phyloP scores from a whole-genome alignment of 2,797 vertebrate species.

The Danio albolineatus region DNA sequence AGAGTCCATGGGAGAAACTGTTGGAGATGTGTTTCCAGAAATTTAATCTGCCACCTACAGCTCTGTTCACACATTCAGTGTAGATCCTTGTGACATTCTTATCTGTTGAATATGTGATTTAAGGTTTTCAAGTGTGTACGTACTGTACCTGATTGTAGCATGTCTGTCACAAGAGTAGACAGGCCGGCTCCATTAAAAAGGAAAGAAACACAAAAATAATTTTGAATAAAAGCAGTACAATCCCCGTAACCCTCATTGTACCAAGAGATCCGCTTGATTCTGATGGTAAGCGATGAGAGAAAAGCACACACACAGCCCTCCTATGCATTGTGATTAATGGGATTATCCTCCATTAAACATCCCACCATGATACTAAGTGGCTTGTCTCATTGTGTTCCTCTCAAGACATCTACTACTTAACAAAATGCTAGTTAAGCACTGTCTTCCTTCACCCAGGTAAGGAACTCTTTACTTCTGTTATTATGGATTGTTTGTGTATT shows the following conservation, averaged over 20 bases:
- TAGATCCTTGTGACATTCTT: not conserved
- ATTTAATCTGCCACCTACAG: not conserved
- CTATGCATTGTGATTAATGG: conserved; percentile 45
- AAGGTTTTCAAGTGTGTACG: not conserved
- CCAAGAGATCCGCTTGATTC: conserved; percentile 18
- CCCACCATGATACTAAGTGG: conserved; percentile 37
- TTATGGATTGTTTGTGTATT: too few species aligned
- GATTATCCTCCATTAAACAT: conserved; percentile 55
- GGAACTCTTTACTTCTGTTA: not conserved
- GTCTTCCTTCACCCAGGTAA: conserved; percentile 14
- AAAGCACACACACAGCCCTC: conserved; percentile 5
- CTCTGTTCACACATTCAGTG: conserved; percentile 1
- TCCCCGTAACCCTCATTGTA: not conserved
- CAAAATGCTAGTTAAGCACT: conserved; percentile 12
- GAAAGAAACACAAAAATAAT: conserved; percentile 1
- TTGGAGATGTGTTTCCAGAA: not conserved
- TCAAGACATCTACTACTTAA: conserved; percentile 29
- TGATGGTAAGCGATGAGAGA: conserved; percentile 23
- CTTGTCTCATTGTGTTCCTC: conserved; percentile 33
- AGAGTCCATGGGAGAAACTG: not conserved
- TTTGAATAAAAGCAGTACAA: conserved; percentile 3
- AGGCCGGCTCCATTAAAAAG: conserved; percentile 1
- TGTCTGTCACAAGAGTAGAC: conserved; percentile 1
- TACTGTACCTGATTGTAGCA: not conserved
- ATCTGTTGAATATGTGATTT: not conserved